These are phyloP conservation scores for Macrosteles quadrilineatus DNA, from an alignment of 1,140 invertebrate species.

Conservation along the genomic window DNA sequence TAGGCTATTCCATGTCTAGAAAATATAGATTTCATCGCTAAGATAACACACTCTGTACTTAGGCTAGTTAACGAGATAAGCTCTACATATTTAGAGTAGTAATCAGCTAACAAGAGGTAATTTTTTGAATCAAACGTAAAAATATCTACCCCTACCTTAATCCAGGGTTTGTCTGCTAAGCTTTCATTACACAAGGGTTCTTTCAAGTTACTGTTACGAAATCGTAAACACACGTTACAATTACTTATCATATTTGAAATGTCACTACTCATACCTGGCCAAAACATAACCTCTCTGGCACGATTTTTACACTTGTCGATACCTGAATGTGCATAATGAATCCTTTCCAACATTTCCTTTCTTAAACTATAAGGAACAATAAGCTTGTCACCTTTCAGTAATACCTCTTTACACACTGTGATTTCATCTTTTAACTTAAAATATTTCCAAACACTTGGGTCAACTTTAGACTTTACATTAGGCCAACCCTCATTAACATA, in stretches of 20 bases:
- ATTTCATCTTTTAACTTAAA: background rate
- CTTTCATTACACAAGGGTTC: background rate
- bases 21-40: background rate
- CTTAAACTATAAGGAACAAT: background rate
- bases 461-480: background rate
- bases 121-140: background rate
- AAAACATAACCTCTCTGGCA: background rate
- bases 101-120: background rate
- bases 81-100: background rate
- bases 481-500: background rate
- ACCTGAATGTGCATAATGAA: background rate
- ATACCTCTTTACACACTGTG: background rate
- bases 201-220: background rate
- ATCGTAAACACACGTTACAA: background rate
- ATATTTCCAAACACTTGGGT: background rate
- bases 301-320: background rate
- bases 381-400: background rate
- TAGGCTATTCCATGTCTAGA: background rate
- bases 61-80: background rate
- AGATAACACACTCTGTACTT: background rate
- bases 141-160: background rate
- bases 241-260: background rate
- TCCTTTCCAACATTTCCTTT: background rate
- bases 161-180: background rate
- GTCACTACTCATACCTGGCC: background rate